These are phyloP conservation scores for Todus mexicanus DNA, from an alignment of 2,797 vertebrate species.

Conservation along the genomic window DNA sequence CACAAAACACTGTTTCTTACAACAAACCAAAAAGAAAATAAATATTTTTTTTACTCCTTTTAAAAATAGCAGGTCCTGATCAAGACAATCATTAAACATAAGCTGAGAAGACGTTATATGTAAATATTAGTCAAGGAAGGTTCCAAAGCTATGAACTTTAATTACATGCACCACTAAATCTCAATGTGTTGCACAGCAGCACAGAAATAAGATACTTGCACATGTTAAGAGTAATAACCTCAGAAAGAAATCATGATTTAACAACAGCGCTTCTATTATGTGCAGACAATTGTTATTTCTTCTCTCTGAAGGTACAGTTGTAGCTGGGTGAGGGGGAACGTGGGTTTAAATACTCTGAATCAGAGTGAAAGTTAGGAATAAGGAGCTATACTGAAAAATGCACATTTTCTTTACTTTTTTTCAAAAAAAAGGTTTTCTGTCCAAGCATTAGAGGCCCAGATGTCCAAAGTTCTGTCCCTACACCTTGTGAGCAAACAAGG, in stretches of 20 bases:
- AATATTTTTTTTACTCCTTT: not conserved
- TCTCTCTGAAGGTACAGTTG: not conserved
- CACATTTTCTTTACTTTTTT: too few species aligned
- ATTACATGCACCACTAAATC: not conserved
- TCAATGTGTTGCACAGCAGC: not conserved
- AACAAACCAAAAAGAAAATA: not conserved
- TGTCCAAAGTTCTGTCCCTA: not conserved
- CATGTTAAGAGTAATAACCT: not conserved
- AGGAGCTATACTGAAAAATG: not conserved
- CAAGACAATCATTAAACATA: not conserved
- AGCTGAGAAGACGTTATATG: not conserved
- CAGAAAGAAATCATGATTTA: not conserved
- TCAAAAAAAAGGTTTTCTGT: not conserved
- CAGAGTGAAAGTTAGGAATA: not conserved
- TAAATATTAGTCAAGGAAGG: not conserved
- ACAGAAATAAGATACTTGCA: not conserved
- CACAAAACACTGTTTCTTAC: not conserved
- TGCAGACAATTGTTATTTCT: not conserved
- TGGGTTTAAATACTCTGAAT: not conserved
- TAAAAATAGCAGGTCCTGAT: not conserved
- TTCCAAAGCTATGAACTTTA: not conserved
- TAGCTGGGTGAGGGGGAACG: not conserved
- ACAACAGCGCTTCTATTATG: not conserved
- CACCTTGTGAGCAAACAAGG: not conserved
- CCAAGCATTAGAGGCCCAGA: not conserved